phyloP scores from a whole-genome alignment of 2,888 invertebrate species.

The Pilophorus perplexus region DNA sequence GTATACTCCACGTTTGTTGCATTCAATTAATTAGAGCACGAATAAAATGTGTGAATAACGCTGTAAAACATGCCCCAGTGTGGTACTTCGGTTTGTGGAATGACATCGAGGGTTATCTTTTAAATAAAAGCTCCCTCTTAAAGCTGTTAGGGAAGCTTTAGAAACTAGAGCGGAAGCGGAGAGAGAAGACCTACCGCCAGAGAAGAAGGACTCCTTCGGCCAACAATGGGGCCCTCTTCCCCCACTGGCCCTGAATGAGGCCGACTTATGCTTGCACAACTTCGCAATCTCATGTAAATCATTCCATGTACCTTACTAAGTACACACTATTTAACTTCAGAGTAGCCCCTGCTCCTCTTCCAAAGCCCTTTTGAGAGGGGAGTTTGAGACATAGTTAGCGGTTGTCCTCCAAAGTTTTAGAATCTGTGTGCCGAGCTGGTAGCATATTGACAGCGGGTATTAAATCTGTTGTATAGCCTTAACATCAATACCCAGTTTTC shows the following conservation, averaged over 20 bases:
- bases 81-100: not conserved
- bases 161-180: slow-evolving; percentile 31
- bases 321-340: slow-evolving; percentile 30
- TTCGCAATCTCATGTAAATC: slow-evolving; percentile 30
- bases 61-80: slow-evolving; percentile 13
- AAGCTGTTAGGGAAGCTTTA: slow-evolving; percentile 29
- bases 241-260: not conserved
- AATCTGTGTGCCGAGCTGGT: not conserved
- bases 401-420: slow-evolving; percentile 6
- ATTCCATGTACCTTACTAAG: slow-evolving; percentile 30
- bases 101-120: not conserved
- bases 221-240: slow-evolving; percentile 18
- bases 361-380: not conserved
- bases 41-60: slow-evolving; percentile 8
- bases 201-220: slow-evolving; percentile 2
- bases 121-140: slow-evolving; percentile 31
- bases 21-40: no score
- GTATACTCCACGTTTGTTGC: no score
- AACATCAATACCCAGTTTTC: no score
- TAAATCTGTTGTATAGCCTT: no score
- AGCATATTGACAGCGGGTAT: not conserved
- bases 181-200: no score
- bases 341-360: not conserved
- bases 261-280: slow-evolving; percentile 30
- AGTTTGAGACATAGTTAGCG: slow-evolving; percentile 20